Evolutionary conservation across 2,888 invertebrate genomes (phyloP).

Genomic region (Tenthredo notha): DNA sequence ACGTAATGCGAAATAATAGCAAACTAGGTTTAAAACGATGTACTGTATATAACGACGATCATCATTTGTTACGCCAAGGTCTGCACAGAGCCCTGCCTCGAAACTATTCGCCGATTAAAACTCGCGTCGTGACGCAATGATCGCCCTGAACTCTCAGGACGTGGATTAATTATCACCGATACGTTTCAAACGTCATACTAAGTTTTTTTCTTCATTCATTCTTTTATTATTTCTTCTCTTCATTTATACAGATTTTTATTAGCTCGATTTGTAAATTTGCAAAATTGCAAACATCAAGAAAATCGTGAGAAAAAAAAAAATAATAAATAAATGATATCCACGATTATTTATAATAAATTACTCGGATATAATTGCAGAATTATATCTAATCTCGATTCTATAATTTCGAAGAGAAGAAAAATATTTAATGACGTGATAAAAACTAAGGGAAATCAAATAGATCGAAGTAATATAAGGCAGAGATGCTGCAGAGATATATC

Average conservation of each 20-base stretch:
- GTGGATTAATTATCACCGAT: constrained; percentile 17
- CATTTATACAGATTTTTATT: too few species aligned
- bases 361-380: too few species aligned
- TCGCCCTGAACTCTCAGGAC: constrained; percentile 21
- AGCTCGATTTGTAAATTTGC: too few species aligned
- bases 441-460: background rate
- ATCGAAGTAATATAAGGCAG: too few species aligned
- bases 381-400: too few species aligned
- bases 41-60: constrained; percentile 13
- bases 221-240: background rate
- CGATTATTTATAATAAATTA: too few species aligned
- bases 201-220: background rate
- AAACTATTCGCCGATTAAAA: background rate
- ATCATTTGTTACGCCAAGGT: constrained; percentile 31
- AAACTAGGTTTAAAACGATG: constrained; percentile 28
- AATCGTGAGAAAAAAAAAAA: background rate
- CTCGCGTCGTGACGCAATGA: background rate
- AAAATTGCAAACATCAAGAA: too few species aligned
- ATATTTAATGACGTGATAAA: background rate
- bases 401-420: too few species aligned
- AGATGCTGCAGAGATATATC: background rate
- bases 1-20: constrained; percentile 28
- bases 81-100: background rate
- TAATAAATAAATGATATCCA: too few species aligned
- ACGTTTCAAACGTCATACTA: background rate